Base-by-base conservation (phyloP, 92 coral and sea anemone species). In the Ricordea florida region DNA sequence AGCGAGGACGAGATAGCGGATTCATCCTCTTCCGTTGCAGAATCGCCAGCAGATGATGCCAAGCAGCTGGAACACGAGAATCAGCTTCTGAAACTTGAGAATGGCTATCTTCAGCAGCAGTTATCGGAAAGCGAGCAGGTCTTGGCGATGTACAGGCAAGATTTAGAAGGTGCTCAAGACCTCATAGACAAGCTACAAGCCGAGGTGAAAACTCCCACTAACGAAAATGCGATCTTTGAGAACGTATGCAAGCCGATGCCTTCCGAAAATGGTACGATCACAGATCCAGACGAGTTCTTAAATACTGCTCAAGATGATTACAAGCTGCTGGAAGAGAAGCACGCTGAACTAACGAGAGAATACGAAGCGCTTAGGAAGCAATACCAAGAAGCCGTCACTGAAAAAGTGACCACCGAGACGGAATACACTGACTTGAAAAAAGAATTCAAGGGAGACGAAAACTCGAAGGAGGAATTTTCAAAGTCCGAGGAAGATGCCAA, bases 81-180 rank as follows among this genome's bases (percentile, higher is more conserved):
- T 9, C 69, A 73, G 10, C 52, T 52, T 11, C 61, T 78, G 52
- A 81, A 91, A 41, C 80, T 48, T 35, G 93, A 91, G 31, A 91
- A 89, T 78, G 69, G 64, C 9, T 72, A 84, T 40, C 76, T 91
- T 9, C 93, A 85, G 27, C 92, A 85, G 59, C 87, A 82, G 57
- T 48, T 91, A 11, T 59, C 69, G 23, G 80, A 87, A 34, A 46
- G 83, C n/a, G 93, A 91, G 36, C 84, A 87, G 11, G 84, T 62
- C 55, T 71, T 91, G 25, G 78, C 87, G 10, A 79, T 79, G 56
- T 83, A 87, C 65, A 85, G 85, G 55, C 74, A 68, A 23, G 93
- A 91, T 61, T 67, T 91, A 50, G 93, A 91, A 56, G 83, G 85
- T 48, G 93, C 93, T 10, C 68, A 73, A 15, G 80, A 70, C 13